These are phyloP conservation scores for Zelostemma sp. DNA, from an alignment of 1,140 invertebrate species.

Conservation along the genomic window DNA sequence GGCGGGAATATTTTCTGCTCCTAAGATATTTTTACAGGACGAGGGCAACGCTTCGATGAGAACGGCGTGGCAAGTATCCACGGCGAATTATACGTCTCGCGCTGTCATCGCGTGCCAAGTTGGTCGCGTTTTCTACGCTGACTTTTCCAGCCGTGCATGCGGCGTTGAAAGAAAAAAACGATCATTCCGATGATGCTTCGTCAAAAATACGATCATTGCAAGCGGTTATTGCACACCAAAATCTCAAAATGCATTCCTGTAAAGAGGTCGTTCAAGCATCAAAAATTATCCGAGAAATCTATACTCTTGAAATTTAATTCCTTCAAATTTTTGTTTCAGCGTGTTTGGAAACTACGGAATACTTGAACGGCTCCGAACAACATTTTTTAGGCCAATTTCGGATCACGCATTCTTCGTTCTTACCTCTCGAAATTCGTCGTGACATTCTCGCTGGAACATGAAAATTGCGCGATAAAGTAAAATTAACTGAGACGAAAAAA, in stretches of 20 bases:
- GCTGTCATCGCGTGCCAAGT: slow-evolving; percentile 48
- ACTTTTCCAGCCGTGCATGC: slow-evolving; percentile 38
- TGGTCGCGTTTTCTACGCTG: slow-evolving; percentile 38
- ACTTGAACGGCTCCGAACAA: too few species aligned
- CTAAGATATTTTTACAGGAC: slow-evolving; percentile 65
- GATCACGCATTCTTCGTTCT: slow-evolving; percentile 40
- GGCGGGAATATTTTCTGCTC: slow-evolving; percentile 46
- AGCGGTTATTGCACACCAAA: slow-evolving; percentile 15
- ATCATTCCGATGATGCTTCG: slow-evolving; percentile 21
- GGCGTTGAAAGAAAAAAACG: slow-evolving; percentile 30
- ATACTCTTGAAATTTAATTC: too few species aligned
- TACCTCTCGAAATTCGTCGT: slow-evolving; percentile 62
- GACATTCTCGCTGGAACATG: slow-evolving; percentile 60
- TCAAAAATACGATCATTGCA: slow-evolving; percentile 31
- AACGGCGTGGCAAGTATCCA: slow-evolving; percentile 48
- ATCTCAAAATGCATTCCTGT: too few species aligned
- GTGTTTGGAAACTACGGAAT: too few species aligned
- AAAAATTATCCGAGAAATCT: too few species aligned
- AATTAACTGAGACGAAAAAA: too few species aligned
- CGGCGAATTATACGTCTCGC: slow-evolving; percentile 39
- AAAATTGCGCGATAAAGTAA: slow-evolving; percentile 39
- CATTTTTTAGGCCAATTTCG: too few species aligned
- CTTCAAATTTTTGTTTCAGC: too few species aligned
- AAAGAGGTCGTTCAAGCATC: too few species aligned
- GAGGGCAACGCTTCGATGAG: slow-evolving; percentile 62